These are phyloP conservation scores for Eretmocerus hayati DNA, from an alignment of 2,888 invertebrate genomes.

Conservation along the genomic window DNA sequence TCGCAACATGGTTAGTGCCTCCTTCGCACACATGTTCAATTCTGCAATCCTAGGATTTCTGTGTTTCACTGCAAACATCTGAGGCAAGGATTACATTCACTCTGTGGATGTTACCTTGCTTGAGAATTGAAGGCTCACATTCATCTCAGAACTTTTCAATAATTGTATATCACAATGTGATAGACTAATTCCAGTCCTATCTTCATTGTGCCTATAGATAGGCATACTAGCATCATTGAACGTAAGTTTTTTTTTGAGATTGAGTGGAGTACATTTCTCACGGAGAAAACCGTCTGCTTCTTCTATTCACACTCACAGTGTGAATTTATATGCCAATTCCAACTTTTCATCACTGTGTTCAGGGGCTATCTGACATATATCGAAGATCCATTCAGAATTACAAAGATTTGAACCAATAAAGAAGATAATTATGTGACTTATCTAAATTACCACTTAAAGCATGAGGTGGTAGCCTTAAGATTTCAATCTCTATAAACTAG, in stretches of 20 bases:
- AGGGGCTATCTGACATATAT: conserved; percentile 30
- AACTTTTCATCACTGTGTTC: conserved; percentile 41
- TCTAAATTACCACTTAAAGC: no score
- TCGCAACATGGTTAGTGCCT: neutral
- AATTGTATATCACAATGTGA: no score
- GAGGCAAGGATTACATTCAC: conserved; percentile 35
- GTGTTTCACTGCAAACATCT: conserved; percentile 28
- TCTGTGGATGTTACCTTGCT: no score
- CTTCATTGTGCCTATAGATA: no score
- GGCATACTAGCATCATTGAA: conserved; percentile 40
- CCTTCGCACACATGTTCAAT: conserved; percentile 6
- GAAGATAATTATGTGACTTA: no score
- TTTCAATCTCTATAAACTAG: no score
- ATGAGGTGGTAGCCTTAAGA: no score
- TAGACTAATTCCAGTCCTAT: no score
- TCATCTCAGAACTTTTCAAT: no score
- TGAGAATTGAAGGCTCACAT: no score
- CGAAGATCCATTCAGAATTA: neutral
- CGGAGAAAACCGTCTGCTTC: conserved; percentile 39
- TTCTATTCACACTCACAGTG: conserved; percentile 42
- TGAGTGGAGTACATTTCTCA: conserved; percentile 32
- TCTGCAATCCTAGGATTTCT: no score
- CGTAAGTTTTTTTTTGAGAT: conserved; percentile 40
- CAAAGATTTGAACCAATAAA: neutral
- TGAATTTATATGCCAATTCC: conserved; percentile 42